These are phyloP conservation scores for Pristionchus arcanus DNA, from an alignment of 2,888 invertebrate species.

Conservation along the genomic window DNA sequence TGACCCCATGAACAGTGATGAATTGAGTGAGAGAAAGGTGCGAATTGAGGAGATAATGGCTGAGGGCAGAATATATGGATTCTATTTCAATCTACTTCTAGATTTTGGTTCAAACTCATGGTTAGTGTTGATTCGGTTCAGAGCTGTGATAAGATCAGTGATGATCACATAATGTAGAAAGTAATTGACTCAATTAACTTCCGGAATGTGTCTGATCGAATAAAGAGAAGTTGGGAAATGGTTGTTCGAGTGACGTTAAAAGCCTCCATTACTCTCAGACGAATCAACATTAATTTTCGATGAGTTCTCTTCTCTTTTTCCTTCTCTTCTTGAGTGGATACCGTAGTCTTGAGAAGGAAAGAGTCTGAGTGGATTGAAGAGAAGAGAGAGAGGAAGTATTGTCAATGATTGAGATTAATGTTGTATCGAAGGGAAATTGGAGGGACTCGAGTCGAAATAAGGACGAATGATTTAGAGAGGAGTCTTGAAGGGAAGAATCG, in stretches of 20 bases:
- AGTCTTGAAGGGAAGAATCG: neutral
- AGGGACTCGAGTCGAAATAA: constrained; percentile 36
- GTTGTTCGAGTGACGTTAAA: constrained; percentile 14
- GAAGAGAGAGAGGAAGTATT: constrained; percentile 40
- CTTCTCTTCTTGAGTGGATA: neutral
- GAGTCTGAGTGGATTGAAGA: neutral
- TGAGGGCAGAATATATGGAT: neutral
- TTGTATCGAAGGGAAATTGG: constrained; percentile 37
- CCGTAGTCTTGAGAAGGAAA: constrained; percentile 32
- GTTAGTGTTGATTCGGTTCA: too few species aligned
- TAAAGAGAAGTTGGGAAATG: neutral
- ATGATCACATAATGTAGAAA: neutral
- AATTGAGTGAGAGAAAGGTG: constrained; percentile 9
- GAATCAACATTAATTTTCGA: constrained; percentile 35
- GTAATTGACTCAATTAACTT: neutral
- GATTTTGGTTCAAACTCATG: too few species aligned
- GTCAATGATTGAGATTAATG: constrained; percentile 45
- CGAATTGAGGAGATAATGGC: constrained; percentile 6
- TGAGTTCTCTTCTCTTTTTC: constrained; percentile 19
- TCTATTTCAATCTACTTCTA: neutral
- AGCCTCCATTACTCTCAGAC: neutral
- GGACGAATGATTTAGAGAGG: constrained; percentile 24
- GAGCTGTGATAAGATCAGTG: too few species aligned
- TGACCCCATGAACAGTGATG: constrained; percentile 46
- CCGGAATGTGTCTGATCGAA: neutral